Evolutionary conservation across 1,140 invertebrate species (phyloP), one percentile per base, ranked within the genome.

Genomic region (Steinernema feltiae): DNA sequence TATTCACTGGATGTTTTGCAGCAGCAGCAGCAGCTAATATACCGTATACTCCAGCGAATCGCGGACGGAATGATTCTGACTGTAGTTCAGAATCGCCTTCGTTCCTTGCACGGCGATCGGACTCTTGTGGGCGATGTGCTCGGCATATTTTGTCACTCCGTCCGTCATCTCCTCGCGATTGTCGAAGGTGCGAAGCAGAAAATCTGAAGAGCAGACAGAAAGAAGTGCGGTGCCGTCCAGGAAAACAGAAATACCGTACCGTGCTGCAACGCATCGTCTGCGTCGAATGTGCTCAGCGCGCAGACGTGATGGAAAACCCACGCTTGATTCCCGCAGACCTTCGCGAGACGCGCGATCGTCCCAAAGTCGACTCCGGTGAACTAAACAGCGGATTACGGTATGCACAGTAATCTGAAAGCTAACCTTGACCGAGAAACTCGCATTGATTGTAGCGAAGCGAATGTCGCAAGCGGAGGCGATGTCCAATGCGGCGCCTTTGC

Each of bases 351-450:
- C 53, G 53, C 53, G 24, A 63, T 15, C 24, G 53, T 21, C 3
- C 53, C 53, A 21, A 63, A 63, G 24, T 63, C 53, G 53, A 63
- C 53, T 63, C 53, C 53, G 53, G 7, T 15, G 53, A 63, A 63
- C 53, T 63, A 21, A 27, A 63, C 7, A 41, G 18, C 7, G 35
- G 35, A 7, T 41, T 41, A n/a, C n/a, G n/a, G n/a, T n/a, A n/a
- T n/a, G n/a, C n/a, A n/a, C n/a, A n/a, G n/a, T n/a, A n/a, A n/a
- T n/a, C n/a, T n/a, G 35, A 41, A 41, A 1, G 92, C 92, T 29
- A 89, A 96, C 93, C 87, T 94, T 94, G 12, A 96, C 90, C 89
- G 92, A 91, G 87, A 98, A 98, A 89, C 91, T 96, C 3, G 95
- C 92, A 88, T 97, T 94, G 79, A 91, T 87, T 0, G 93, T 91